These are phyloP conservation scores for Oreonectes daqikongensis DNA, from an alignment of 2,797 vertebrate species.

Conservation along the genomic window DNA sequence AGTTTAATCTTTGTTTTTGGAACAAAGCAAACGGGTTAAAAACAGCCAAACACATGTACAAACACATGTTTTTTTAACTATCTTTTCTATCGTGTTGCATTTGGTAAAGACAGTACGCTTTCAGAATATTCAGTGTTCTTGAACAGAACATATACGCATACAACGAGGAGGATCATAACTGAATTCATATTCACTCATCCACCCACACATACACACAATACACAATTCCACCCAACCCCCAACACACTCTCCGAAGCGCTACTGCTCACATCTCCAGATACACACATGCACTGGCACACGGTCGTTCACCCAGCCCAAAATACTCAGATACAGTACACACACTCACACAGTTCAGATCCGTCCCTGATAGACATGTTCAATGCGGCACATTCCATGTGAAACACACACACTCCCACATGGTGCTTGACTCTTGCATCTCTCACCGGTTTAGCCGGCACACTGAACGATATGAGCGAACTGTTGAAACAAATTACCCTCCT, in stretches of 20 bases:
- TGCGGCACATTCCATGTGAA: conserved; percentile 23
- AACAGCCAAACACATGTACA: no score
- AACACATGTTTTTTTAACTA: no score
- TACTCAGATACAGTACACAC: conserved; percentile 19
- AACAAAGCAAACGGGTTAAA: no score
- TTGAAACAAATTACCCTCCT: conserved; percentile 59
- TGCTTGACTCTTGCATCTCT: conserved; percentile 50
- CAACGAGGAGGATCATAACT: conserved; percentile 30
- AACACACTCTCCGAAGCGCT: conserved; percentile 56
- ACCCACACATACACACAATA: conserved; percentile 69
- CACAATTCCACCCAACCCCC: conserved; percentile 50
- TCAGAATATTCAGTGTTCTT: neutral
- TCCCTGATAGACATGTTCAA: conserved; percentile 17
- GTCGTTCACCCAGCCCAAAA: conserved; percentile 25
- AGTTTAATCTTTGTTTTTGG: no score
- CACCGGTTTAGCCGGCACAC: conserved; percentile 59
- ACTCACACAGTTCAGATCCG: conserved; percentile 9
- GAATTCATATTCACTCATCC: conserved; percentile 63
- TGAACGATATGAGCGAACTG: conserved; percentile 54
- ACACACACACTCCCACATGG: conserved; percentile 31
- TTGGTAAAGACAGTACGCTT: neutral
- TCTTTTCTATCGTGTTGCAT: neutral
- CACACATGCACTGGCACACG: neutral
- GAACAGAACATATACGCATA: conserved; percentile 11
- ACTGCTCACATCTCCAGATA: conserved; percentile 48